Percentiles rank a stretch among this genome's conserved stretches.
Conservation (phyloP, 2,113 vertebrate species). For the Nipponia nippon region DNA sequence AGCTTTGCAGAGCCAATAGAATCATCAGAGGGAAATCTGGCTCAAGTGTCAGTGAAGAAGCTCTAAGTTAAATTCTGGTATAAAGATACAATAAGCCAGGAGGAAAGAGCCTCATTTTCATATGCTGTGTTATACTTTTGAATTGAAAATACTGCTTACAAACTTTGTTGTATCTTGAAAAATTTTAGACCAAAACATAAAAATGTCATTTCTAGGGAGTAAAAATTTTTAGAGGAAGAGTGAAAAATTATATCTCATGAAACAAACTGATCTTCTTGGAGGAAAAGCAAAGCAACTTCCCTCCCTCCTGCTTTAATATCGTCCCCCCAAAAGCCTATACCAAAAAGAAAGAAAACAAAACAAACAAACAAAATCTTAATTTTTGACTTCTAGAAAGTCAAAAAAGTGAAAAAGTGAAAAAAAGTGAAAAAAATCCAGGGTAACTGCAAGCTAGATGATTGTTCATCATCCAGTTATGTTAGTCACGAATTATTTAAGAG, state of each 20-base stretch:
- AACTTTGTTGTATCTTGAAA: neutral
- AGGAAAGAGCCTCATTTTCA: neutral
- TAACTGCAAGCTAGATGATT: neutral
- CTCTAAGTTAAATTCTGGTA: neutral
- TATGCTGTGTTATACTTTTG: neutral
- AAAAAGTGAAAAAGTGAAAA: too few relatives aligned
- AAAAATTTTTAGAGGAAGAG: neutral
- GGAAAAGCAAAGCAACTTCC: neutral
- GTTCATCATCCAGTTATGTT: neutral
- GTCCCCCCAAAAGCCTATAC: neutral
- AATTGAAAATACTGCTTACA: neutral
- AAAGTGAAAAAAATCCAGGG: neutral
- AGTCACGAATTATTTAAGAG: neutral
- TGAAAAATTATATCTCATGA: neutral
- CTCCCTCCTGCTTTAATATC: neutral
- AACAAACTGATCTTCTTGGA: neutral
- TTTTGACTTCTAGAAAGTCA: neutral
- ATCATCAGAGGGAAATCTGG: neutral
- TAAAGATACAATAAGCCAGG: neutral
- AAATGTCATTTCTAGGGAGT: neutral
- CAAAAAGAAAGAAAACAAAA: neutral
- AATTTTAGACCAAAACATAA: neutral
- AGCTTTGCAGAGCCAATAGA: neutral
- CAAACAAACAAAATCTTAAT: neutral
- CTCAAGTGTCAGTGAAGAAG: neutral